Percentiles rank a stretch among this genome's conserved stretches.
Conservation (phyloP, 2,113 vertebrate species). For the Anseranas semipalmata region DNA sequence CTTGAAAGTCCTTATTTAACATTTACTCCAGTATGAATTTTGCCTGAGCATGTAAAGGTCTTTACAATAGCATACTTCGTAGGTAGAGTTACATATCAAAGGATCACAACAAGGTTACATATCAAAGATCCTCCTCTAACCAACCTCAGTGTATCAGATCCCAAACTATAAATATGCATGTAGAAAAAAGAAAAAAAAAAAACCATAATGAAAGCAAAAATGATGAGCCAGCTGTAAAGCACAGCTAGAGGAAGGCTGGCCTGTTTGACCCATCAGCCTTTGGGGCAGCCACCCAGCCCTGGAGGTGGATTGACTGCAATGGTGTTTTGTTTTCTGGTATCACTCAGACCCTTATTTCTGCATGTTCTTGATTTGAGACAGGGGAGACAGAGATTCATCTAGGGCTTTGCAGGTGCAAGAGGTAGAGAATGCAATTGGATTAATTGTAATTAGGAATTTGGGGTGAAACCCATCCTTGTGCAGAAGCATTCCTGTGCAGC, state of each 20-base stretch:
- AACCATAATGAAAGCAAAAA: not conserved
- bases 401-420: rapidly evolving
- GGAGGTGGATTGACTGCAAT: not conserved
- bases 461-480: not conserved
- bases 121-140: not conserved
- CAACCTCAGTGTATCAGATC: not conserved
- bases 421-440: not conserved
- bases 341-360: not conserved
- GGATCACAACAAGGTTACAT: not conserved
- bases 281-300: not conserved
- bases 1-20: not conserved
- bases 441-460: not conserved
- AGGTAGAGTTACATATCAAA: not conserved
- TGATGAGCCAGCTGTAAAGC: not conserved
- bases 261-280: not conserved
- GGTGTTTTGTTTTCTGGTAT: not conserved
- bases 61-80: not conserved
- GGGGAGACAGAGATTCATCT: not conserved
- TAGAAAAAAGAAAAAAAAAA: not conserved
- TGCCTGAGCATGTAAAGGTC: not conserved
- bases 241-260: not conserved
- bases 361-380: not conserved
- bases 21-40: not conserved
- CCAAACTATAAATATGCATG: not conserved
- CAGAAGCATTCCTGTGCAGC: not conserved